Evolutionary conservation across 2,797 vertebrate genomes (phyloP).

Genomic region (Apodemus agrarius): DNA sequence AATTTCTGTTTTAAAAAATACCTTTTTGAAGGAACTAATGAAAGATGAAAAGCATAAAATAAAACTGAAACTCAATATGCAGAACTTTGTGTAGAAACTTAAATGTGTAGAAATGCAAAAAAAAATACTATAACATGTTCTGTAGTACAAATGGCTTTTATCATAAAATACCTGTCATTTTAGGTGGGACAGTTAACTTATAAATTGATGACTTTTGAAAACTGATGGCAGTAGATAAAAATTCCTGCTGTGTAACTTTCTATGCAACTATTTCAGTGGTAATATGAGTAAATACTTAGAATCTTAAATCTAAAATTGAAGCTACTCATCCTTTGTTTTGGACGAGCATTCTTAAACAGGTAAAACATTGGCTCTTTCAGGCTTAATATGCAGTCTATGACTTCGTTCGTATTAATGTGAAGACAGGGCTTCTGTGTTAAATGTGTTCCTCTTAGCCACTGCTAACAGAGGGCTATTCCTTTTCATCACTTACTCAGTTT

Average conservation of each 20-base stretch:
- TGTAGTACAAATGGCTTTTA: not conserved
- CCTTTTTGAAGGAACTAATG: not conserved
- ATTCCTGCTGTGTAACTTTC: not conserved
- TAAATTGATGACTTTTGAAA: constrained; percentile 33
- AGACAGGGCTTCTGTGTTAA: constrained; percentile 27
- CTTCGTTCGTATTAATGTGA: constrained; percentile 14
- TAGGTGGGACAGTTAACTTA: constrained; percentile 30
- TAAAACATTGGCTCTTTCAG: not conserved
- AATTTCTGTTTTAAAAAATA: constrained; percentile 43
- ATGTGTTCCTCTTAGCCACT: constrained; percentile 9
- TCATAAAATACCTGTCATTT: constrained; percentile 30
- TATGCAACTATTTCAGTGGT: not conserved
- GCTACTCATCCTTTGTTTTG: not conserved
- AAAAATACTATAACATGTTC: not conserved
- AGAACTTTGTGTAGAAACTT: not conserved
- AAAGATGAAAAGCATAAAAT: not conserved
- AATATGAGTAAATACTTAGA: constrained; percentile 27
- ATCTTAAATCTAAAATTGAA: constrained; percentile 46
- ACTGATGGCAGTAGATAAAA: not conserved
- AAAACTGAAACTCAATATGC: not conserved
- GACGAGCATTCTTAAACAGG: not conserved
- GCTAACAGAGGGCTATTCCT: not conserved
- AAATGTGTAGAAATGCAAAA: not conserved
- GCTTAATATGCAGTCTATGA: not conserved
- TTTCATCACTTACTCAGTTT: constrained; percentile 47